Evolutionary conservation across 1,140 invertebrate species (phyloP).

Genomic region (Bombus waltoni): DNA sequence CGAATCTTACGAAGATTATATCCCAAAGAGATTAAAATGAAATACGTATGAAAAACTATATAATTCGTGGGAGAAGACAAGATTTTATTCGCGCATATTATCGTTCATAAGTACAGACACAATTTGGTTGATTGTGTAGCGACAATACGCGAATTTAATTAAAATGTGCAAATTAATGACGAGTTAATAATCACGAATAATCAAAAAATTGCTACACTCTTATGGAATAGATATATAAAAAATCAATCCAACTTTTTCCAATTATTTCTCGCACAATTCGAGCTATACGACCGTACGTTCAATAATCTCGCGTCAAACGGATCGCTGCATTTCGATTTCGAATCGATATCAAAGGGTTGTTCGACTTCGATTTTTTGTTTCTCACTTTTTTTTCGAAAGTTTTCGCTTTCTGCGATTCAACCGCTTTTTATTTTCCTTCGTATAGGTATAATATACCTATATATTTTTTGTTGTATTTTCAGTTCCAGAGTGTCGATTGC

Average conservation of each 20-base stretch:
- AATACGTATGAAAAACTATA: no score
- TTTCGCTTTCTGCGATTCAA: not conserved
- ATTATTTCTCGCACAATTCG: not conserved
- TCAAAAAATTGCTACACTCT: no score
- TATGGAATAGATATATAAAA: not conserved
- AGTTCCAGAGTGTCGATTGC: conserved; percentile 20
- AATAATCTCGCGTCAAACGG: not conserved
- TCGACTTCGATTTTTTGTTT: not conserved
- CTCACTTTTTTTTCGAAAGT: not conserved
- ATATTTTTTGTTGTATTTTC: not conserved
- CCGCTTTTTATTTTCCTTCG: not conserved
- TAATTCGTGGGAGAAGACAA: no score
- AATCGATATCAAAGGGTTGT: not conserved
- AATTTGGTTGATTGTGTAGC: no score
- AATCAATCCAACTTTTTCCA: no score
- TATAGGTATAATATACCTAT: not conserved
- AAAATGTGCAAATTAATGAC: no score
- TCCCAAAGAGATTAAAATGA: no score
- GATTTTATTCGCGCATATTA: no score
- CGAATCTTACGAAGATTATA: no score
- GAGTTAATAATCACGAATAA: no score
- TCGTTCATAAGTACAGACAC: no score
- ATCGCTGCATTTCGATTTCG: not conserved
- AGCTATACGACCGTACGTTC: not conserved
- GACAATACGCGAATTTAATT: no score